Evolutionary conservation across 2,113 vertebrate genomes (phyloP), one percentile per base, ranked within the genome.

Genomic region (Dolichallabes microphthalmus): DNA sequence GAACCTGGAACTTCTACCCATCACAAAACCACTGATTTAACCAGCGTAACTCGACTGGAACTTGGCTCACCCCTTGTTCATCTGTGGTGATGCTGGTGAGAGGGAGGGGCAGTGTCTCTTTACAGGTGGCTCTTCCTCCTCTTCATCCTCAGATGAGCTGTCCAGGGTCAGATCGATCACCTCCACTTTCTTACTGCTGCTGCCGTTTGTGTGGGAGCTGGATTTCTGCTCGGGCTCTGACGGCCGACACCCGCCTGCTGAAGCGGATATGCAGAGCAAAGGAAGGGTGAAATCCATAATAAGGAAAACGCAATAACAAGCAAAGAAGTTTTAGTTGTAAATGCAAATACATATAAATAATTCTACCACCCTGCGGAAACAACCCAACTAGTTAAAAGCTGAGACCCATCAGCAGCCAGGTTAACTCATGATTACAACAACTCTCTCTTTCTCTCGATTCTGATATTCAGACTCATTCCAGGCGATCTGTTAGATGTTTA

Each of bases 151-250:
- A 0, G 98, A 98, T 1, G 98, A 99, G 92, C 97, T 99, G 92
- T 99, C 98, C 60, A 98, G 94, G 25, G 98, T 99, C 90, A 99
- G 91, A 91, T 99, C 98, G 69, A 99, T 99, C 91, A 99, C 98
- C 87, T 99, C 97, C 52, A 99, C 97, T 55, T 96, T 98, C 93
- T 96, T 98, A 66, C 95, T 93, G 86, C 94, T 95, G 69, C 90
- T 95, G 86, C 95, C 93, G 30, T 89, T 90, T 0, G 90, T 76
- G 88, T 94, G 92, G 57, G 93, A 95, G 25, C 94, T 94, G 55
- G 93, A 96, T 91, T 88, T 96, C 95, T 98, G 96, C 2, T 98
- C 97, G 32, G 95, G 81, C 0, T 95, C 90, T 2, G 96, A 95
- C 58, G 94, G 95, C 92, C 95, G 94, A 91, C 97, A 97, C 0